Evolutionary conservation across 2,797 vertebrate genomes (phyloP), one percentile per base, ranked within the genome.

Genomic region (Eleutherodactylus coqui): DNA sequence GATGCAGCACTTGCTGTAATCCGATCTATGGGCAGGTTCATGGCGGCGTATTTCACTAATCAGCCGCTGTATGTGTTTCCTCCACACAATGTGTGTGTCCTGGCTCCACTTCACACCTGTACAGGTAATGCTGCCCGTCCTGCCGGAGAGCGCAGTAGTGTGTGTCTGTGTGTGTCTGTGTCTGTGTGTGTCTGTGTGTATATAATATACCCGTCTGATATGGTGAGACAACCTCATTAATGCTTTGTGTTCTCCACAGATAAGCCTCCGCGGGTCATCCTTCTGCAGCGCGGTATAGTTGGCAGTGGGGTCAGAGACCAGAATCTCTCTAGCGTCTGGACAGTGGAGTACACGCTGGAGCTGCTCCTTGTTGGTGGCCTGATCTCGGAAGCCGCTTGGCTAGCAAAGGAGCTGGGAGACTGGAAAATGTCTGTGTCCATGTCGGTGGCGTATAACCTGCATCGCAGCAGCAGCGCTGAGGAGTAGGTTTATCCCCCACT

Each of bases 1-100:
- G 96, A 96, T 11, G 93, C 95, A 0, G 96, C 95, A 1, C 75
- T 92, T 82, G 95, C 94, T 0, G 96, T 97, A 69, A 89, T 99
- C 88, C 96, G 89, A 90, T 95, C 94, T 49, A 94, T 99, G 90
- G 97, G 96, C 75, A 94, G 98, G 87, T 98, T 99, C 92, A 99
- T 99, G 98, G 96, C 97, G 0, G 94, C 97, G 38, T 99, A 97
- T 87, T 99, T 99, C 91, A 95, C 97, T 88, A 96, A 97, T 89
- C 95, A 94, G 72, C 92, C 92, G 0, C 95, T 99, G 5, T 93
- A 91, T 90, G 90, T 99, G 81, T 91, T 95, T 24, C 97, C 98
- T 0, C 94, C 98, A 1, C 98, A 99, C 90, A 94, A 81, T 34
- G 96, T 99, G 85, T 92, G 91, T 0, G 24, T 96, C n/a, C 90